Conservation (phyloP, 2,797 vertebrate species). For the Hapalemur alaotrensis region DNA sequence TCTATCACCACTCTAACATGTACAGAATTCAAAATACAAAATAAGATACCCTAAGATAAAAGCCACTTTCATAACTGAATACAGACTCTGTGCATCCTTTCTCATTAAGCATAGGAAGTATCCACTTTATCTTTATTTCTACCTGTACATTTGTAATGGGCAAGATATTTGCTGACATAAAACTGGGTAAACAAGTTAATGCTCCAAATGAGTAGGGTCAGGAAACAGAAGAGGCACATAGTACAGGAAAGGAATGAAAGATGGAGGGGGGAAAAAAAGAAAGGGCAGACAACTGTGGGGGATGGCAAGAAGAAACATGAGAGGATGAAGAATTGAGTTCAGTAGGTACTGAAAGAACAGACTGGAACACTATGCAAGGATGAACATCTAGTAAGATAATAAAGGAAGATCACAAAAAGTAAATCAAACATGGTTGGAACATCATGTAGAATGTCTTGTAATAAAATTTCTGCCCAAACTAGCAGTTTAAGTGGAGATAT, state of each 20-base stretch:
- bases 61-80: not conserved
- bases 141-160: not conserved
- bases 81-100: not conserved
- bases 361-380: not conserved
- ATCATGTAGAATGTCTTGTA: not conserved
- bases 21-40: constrained; percentile 13
- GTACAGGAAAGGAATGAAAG: not conserved
- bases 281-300: not conserved
- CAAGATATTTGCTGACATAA: not conserved
- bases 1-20: not conserved
- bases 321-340: not conserved
- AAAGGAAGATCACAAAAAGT: not conserved
- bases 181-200: not conserved
- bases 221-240: not conserved
- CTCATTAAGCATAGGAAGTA: not conserved
- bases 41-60: not conserved
- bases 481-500: not conserved
- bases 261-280: not conserved
- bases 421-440: not conserved
- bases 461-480: not conserved
- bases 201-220: not conserved
- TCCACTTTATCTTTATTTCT: not conserved
- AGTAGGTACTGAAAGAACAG: not conserved
- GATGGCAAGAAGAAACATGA: not conserved
- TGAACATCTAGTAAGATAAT: not conserved